Evolutionary conservation across 2,113 vertebrate genomes (phyloP), one percentile per base, ranked within the genome.

Genomic region (Bufo gargarizans): DNA sequence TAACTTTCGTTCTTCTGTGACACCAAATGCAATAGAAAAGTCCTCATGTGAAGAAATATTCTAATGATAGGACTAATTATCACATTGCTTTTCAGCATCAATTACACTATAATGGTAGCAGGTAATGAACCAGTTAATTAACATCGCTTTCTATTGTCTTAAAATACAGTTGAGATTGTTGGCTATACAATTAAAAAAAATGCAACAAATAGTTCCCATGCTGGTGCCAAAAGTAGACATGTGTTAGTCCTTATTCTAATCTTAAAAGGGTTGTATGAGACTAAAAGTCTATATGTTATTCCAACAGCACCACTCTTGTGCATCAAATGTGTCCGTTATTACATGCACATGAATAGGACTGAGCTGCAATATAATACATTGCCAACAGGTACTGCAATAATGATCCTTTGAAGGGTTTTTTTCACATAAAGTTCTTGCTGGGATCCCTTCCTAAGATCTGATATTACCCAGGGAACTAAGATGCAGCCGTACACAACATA

Each of bases 111-210:
- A 82, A 82, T 82, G 80, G 43, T 47, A 12, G 43, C 58, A 82
- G 45, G 80, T 82, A 82, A 82, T 82, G 80, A 82, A 63, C 43
- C 80, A 82, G 80, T 82, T 82, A 82, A 82, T 82, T 63, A 82
- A 82, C 59, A 82, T 33, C 49, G 59, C 47, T 19, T 5, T 80
- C 53, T 58, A 3, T 12, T 56, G 55, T 82, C 33, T 82, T 61
- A 45, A 61, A 82, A 33, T 61, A 43, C 45, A 65, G 12, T 45
- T 61, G 56, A 20, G 45, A 71, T 14, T 33, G 33, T 33, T 33
- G 33, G 33, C 33, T 33, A 33, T 33, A 33, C 33, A 33, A 33
- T 1, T 33, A 33, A 0, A 33, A 33, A 33, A 33, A 33, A 33
- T 33, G 33, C 33, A 33, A 33, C 33, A 33, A 33, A 33, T 33